Evolutionary conservation across 1,140 invertebrate genomes (phyloP).

Genomic region (Papilio glaucus): DNA sequence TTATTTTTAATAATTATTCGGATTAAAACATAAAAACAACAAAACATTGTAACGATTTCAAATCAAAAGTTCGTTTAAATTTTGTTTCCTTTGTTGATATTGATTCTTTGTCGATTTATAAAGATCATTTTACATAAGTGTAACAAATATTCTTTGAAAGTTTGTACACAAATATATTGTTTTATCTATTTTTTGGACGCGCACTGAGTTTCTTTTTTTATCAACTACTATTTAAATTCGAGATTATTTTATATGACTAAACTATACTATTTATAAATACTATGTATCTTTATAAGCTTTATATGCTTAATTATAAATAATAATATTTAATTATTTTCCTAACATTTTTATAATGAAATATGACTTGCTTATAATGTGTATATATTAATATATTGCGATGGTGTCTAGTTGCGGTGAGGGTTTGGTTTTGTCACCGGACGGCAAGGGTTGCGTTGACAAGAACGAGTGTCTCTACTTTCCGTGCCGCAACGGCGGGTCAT

Average conservation of each 20-base stretch:
- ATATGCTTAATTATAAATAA: slow-evolving; percentile 36
- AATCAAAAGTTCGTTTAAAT: background rate
- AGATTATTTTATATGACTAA: slow-evolving; percentile 30
- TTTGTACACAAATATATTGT: slow-evolving; percentile 6
- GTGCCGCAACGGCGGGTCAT: slow-evolving; percentile 94
- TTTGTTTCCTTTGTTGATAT: background rate
- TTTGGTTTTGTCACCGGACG: slow-evolving; percentile 93
- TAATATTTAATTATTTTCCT: slow-evolving; percentile 42
- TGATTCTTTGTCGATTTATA: no score
- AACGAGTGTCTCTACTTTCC: slow-evolving; percentile 97
- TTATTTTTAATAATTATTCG: slow-evolving; percentile 45
- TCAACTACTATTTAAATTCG: slow-evolving; percentile 32
- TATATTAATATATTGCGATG: slow-evolving; percentile 68
- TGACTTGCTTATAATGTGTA: slow-evolving; percentile 51
- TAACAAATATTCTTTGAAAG: no score
- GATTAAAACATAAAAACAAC: no score
- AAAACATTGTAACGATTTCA: background rate
- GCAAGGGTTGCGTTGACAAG: slow-evolving; percentile 95
- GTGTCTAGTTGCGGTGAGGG: slow-evolving; percentile 94
- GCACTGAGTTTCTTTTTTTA: slow-evolving; percentile 56
- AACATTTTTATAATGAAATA: slow-evolving; percentile 40
- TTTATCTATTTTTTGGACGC: slow-evolving; percentile 45
- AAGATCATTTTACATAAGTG: no score
- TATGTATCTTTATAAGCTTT: slow-evolving; percentile 39
- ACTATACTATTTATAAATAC: slow-evolving; percentile 36